Conservation (phyloP, 2,797 vertebrate species). For the Leptodactylus fallax region DNA sequence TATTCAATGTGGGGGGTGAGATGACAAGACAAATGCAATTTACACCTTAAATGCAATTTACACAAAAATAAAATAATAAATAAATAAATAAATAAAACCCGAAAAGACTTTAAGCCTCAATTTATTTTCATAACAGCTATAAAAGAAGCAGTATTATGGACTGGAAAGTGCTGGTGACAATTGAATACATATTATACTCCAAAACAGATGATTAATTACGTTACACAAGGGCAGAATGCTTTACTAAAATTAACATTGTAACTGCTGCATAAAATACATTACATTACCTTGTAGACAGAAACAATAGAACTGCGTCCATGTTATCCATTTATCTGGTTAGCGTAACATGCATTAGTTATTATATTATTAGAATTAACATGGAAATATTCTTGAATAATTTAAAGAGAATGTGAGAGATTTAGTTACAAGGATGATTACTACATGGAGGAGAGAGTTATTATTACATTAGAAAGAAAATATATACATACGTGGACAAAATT, state of each 20-base stretch:
- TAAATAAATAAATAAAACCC: no score
- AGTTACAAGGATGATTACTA: neutral
- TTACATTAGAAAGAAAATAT: neutral
- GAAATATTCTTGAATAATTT: constrained; percentile 65
- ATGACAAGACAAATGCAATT: no score
- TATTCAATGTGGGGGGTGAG: no score
- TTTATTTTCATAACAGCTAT: no score
- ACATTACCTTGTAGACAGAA: constrained; percentile 61
- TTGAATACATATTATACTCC: constrained; percentile 22
- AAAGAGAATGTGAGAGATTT: constrained; percentile 18
- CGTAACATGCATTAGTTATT: constrained; percentile 67
- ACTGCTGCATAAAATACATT: constrained; percentile 45
- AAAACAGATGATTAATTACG: constrained; percentile 68
- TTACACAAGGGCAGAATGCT: constrained; percentile 64
- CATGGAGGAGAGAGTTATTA: neutral
- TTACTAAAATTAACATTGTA: constrained; percentile 64
- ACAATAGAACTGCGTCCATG: constrained; percentile 65
- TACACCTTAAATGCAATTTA: no score
- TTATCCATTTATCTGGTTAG: constrained; percentile 72
- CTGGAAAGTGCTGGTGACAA: no score
- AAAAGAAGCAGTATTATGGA: no score
- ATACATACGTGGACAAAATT: no score
- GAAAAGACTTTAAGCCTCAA: no score
- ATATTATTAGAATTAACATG: constrained; percentile 68
- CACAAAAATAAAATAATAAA: no score